A percentile compares a stretch with the other conserved stretches of the same genome.
Evolutionary conservation across 2,113 vertebrate species (phyloP).

Genomic region (Corvus cornix): DNA sequence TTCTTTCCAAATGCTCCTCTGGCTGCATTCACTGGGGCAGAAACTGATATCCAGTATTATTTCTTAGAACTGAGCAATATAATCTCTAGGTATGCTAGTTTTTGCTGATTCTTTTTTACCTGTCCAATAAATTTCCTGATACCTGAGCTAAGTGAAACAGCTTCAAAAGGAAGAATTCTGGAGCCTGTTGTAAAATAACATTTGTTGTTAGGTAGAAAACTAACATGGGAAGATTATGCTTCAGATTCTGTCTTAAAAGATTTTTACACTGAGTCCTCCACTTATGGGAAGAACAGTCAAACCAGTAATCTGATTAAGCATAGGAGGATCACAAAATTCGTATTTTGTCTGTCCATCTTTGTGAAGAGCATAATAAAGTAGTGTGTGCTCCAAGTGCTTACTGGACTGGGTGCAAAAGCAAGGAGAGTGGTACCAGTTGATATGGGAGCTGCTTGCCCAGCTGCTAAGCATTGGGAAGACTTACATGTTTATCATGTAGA

Average conservation of each 20-base stretch:
- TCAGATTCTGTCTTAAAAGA: not conserved
- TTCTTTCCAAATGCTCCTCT: not conserved
- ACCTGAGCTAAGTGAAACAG: not conserved
- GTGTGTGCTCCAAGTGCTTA: not conserved
- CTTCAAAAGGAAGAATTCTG: not conserved
- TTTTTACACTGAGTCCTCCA: not conserved
- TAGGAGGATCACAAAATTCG: not conserved
- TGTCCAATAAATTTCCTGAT: not conserved
- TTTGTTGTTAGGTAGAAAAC: not conserved
- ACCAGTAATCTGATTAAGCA: not conserved
- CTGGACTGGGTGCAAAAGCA: not conserved
- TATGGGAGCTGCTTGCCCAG: not conserved
- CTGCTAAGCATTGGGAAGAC: not conserved
- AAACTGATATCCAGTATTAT: not conserved
- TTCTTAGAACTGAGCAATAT: not conserved
- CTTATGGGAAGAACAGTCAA: not conserved
- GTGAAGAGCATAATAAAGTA: not conserved
- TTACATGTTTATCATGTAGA: not conserved
- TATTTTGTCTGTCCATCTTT: not conserved
- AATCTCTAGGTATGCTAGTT: not conserved
- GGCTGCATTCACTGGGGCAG: not conserved
- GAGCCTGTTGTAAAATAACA: not conserved
- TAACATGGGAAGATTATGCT: not conserved
- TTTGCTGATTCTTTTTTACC: not conserved
- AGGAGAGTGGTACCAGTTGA: not conserved